Conservation (phyloP, 2,797 vertebrate species). For the Apogon talboti region DNA sequence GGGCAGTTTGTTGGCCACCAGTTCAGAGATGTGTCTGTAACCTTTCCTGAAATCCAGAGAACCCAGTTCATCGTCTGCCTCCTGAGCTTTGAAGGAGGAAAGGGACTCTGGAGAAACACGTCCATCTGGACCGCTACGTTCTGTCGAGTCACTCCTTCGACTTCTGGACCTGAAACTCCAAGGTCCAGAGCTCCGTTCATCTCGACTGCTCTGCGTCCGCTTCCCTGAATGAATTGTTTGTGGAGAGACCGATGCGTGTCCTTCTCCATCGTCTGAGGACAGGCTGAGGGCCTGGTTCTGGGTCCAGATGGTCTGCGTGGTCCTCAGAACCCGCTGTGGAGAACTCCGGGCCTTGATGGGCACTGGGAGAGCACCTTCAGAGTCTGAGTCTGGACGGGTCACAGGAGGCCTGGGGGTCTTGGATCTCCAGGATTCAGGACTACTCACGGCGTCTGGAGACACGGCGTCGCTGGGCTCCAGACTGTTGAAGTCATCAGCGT, state of each 20-base stretch:
- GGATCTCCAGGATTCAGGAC: slow-evolving; percentile 66
- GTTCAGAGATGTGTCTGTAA: slow-evolving; percentile 88
- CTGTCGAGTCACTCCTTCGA: slow-evolving; percentile 45
- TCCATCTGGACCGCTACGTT: slow-evolving; percentile 60
- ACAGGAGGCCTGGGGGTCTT: slow-evolving; percentile 58
- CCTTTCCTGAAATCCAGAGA: slow-evolving; percentile 80
- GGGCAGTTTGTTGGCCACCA: slow-evolving; percentile 88
- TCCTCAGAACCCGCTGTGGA: slow-evolving; percentile 79
- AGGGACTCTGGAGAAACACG: slow-evolving; percentile 72
- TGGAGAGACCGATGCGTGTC: slow-evolving; percentile 26
- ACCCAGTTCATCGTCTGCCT: slow-evolving; percentile 79
- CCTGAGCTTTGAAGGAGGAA: slow-evolving; percentile 64
- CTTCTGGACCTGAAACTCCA: slow-evolving; percentile 51
- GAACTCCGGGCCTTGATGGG: slow-evolving; percentile 83
- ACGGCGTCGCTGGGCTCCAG: slow-evolving; percentile 76
- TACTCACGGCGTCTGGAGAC: slow-evolving; percentile 69
- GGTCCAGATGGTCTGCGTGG: slow-evolving; percentile 64
- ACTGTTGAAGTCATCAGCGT: slow-evolving; percentile 88
- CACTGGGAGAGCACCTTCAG: slow-evolving; percentile 64
- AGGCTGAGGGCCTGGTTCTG: slow-evolving; percentile 61
- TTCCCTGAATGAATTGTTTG: slow-evolving; percentile 43
- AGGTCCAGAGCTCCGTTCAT: slow-evolving; percentile 31
- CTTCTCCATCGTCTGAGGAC: slow-evolving; percentile 66
- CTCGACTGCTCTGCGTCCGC: slow-evolving; percentile 29
- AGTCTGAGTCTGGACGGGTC: slow-evolving; percentile 56